phyloP scores from a whole-genome alignment of 2,113 vertebrate genomes.

The Nestor notabilis region DNA sequence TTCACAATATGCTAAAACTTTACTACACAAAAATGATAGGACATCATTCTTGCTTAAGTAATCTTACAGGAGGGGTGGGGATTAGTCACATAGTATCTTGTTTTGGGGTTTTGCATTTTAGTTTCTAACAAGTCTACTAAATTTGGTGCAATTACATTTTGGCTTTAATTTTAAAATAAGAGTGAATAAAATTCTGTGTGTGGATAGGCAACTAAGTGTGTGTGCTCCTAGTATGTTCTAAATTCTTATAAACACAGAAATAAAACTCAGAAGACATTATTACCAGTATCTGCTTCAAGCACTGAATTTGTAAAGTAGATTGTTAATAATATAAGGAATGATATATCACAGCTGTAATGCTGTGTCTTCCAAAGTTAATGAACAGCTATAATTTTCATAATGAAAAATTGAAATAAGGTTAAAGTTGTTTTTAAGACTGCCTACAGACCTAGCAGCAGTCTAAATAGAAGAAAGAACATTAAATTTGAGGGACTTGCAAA shows the following conservation, averaged over 20 bases:
- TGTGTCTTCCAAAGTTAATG: slow-evolving; percentile 76
- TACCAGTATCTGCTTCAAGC: slow-evolving; percentile 66
- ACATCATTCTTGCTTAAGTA: neutral
- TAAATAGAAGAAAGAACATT: slow-evolving; percentile 72
- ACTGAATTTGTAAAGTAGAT: slow-evolving; percentile 71
- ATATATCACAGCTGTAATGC: slow-evolving; percentile 73
- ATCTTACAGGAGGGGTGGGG: neutral
- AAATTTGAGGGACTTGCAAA: slow-evolving; percentile 65
- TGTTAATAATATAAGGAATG: slow-evolving; percentile 74
- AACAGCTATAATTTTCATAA: slow-evolving; percentile 78
- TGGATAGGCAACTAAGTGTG: neutral
- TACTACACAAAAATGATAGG: neutral
- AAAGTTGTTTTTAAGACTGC: slow-evolving; percentile 72
- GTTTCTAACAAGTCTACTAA: neutral
- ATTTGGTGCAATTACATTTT: neutral
- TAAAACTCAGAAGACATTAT: slow-evolving; percentile 49
- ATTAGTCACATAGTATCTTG: neutral
- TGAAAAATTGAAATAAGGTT: slow-evolving; percentile 80
- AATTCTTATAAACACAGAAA: slow-evolving; percentile 49
- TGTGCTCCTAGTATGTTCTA: slow-evolving; percentile 41
- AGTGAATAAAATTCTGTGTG: neutral
- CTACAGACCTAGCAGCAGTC: slow-evolving; percentile 69
- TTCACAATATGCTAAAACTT: slow-evolving; percentile 47
- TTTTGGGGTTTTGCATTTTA: neutral
- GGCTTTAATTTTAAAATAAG: neutral